Base-by-base conservation (phyloP, 2,888 invertebrate species). In the Timandra comae region DNA sequence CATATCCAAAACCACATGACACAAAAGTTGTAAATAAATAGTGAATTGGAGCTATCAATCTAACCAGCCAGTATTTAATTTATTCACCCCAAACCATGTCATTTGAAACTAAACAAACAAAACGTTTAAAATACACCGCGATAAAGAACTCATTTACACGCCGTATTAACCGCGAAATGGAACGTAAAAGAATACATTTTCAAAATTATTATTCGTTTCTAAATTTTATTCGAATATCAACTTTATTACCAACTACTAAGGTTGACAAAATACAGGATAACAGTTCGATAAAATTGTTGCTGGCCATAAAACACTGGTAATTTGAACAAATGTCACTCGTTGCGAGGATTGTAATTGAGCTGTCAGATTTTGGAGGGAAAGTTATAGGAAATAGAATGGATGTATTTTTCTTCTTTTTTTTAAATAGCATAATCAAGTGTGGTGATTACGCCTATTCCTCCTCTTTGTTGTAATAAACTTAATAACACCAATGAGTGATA, bases 61-160 rank as follows among this genome's bases (percentile, higher is more conserved):
- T 16, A 16, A 16, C 3, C 6, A 16, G 45, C 42, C 33, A 46
- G 41, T 47, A 43, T 43, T 49, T 78, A 78, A 81, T 80, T 54
- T 79, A 82, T 85, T 69, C 82, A 81, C 84, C 82, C 82, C 62
- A 16, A 16, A 16, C 16, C 52, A 46, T 42, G 51, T 59, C 56
- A 56, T 49, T 52, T 43, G 52, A 56, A 68, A 76, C 71, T 71
- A 73, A 62, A 73, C 68, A 77, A 77, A 80, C 72, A 73, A 54
- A 57, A 55, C 64, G 62, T 64, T 75, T 70, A 72, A 78, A 79
- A 73, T 72, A 67, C 63, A 65, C 62, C 55, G 51, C 64, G 75
- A 79, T 81, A 85, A 82, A 82, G 80, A 78, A 84, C 81, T 79
- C 74, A 84, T 85, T 85, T 84, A 78, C 69, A 81, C 82, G 84